Evolutionary conservation across 2,888 invertebrate species (phyloP), one percentile per base, ranked within the genome.

Genomic region (Synanthedon tipuliformis): DNA sequence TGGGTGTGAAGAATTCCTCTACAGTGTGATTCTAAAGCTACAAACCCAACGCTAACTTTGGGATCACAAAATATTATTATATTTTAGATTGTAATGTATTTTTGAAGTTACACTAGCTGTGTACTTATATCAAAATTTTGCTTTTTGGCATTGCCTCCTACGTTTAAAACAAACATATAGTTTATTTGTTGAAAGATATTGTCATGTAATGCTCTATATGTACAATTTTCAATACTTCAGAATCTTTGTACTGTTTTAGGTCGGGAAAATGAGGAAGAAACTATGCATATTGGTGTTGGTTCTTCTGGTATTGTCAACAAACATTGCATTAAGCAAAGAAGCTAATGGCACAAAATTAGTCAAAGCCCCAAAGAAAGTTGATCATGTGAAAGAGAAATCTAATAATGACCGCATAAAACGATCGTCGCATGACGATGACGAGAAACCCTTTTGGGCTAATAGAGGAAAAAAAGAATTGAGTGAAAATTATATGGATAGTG

Each of bases 231-330:
- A 2, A 34, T 34, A 34, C 10, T 34, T 34, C 34, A 34, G 23
- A 34, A 34, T 34, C 10, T 10, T 34, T 34, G 2, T 45, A 12
- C 52, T 52, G 7, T 48, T 48, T 52, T 16, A 50, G 15, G 80
- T 80, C 61, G 63, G 58, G 64, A 81, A 72, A 61, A 80, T 81
- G 81, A 65, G 64, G 53, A 76, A 65, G 56, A 77, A 73, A 60
- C 57, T 75, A 49, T 64, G 68, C 58, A 61, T 71, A 50, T 57
- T 71, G 15, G 54, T 81, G 23, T 55, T 78, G 41, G 61, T 75
- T 52, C 52, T 77, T 27, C 56, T 84, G 4, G 63, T 81, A n/a
- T 56, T 79, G 57, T 69, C 75, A 16, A 73, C 71, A 40, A 72
- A 73, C 52, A 59, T 71, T 5, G 73, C 69, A 45, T 63, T 73